Evolutionary conservation across 2,888 invertebrate genomes (phyloP).

Genomic region (Archaeoteleia sp.): DNA sequence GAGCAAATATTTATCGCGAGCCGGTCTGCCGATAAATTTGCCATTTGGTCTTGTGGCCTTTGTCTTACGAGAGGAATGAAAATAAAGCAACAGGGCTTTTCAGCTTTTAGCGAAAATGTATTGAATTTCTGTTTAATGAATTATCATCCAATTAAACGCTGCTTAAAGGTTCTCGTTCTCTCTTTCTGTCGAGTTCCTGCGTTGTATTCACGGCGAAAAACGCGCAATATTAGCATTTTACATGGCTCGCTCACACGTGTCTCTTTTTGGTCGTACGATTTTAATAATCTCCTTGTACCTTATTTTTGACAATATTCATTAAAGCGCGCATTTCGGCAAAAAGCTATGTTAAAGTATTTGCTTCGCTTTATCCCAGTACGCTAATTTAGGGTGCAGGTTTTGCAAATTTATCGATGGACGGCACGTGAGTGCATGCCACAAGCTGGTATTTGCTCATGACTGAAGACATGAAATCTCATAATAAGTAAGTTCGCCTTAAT

Average conservation of each 20-base stretch:
- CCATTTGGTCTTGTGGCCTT: too few relatives aligned
- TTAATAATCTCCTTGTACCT: conserved; percentile 46
- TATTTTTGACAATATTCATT: conserved; percentile 50
- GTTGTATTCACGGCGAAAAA: conserved; percentile 48
- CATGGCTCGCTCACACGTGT: conserved; percentile 46
- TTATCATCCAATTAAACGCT: conserved; percentile 46
- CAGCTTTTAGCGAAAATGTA: conserved; percentile 17
- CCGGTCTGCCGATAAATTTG: not conserved
- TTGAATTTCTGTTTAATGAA: conserved; percentile 38
- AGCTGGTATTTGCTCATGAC: conserved; percentile 56
- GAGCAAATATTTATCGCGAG: conserved; percentile 14
- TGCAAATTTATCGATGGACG: conserved; percentile 61
- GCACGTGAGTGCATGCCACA: conserved; percentile 60
- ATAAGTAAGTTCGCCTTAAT: conserved; percentile 63
- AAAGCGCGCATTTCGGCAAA: conserved; percentile 45
- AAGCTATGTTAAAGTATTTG: conserved; percentile 48
- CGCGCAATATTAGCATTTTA: conserved; percentile 55
- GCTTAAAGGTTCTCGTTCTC: conserved; percentile 33
- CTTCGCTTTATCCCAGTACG: conserved; percentile 49
- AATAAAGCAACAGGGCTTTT: too few relatives aligned
- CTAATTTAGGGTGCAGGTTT: conserved; percentile 59
- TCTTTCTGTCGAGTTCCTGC: conserved; percentile 8
- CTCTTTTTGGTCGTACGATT: conserved; percentile 47
- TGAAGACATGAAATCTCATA: conserved; percentile 63
- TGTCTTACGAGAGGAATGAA: too few relatives aligned